These are phyloP conservation scores for Neodon shergylaensis DNA, from an alignment of 2,113 vertebrate genomes.

Conservation along the genomic window DNA sequence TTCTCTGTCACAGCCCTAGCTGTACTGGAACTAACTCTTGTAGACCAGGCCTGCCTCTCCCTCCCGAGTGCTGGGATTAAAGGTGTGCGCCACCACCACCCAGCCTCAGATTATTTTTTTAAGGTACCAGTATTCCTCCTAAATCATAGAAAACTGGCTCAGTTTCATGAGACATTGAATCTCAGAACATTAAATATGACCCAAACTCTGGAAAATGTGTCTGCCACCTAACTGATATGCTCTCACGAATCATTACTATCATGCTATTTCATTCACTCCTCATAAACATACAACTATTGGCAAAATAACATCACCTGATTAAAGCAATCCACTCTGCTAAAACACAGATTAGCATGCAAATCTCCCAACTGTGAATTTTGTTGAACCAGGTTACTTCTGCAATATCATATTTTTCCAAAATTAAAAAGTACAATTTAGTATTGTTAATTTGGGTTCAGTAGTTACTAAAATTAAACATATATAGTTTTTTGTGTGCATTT, in stretches of 20 bases:
- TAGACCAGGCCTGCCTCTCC: no score
- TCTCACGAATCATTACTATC: neutral
- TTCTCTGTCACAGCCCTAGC: no score
- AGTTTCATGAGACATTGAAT: neutral
- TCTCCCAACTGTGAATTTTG: neutral
- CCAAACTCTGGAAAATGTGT: neutral
- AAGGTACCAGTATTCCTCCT: neutral
- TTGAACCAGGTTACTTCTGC: neutral
- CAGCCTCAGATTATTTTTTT: neutral
- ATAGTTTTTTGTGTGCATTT: neutral
- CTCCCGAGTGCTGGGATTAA: no score
- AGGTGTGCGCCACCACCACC: no score
- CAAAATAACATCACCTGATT: slow-evolving; percentile 31
- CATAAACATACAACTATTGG: neutral
- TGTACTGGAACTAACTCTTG: no score
- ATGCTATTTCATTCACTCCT: neutral
- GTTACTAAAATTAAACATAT: neutral
- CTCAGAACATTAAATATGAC: neutral
- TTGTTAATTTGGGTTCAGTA: neutral
- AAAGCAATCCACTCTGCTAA: slow-evolving; percentile 3
- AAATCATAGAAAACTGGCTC: neutral
- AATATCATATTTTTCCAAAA: slow-evolving; percentile 17
- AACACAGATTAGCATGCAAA: slow-evolving; percentile 18
- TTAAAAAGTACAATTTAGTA: neutral
- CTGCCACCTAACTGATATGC: neutral